Conservation (phyloP, 2,888 invertebrate species). For the Polymixis lichenea region DNA sequence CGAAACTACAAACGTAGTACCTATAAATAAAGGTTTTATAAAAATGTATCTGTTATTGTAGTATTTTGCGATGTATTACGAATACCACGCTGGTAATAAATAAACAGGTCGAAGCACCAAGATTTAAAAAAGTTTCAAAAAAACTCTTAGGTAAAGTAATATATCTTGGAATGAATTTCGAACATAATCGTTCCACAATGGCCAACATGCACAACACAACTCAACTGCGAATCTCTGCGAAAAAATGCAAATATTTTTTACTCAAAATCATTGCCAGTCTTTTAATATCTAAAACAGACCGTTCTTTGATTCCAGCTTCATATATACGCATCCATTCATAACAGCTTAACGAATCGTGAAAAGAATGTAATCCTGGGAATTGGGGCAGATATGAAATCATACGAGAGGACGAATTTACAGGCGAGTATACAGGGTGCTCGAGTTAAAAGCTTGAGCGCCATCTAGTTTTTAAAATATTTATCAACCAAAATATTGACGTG, state of each 20-base stretch:
- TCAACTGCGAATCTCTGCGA: no score
- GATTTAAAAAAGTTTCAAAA: no score
- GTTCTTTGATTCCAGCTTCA: neutral
- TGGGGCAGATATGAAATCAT: slow-evolving; percentile 49
- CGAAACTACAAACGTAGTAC: no score
- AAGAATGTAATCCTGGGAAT: slow-evolving; percentile 57
- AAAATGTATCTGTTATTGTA: no score
- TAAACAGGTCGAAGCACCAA: neutral
- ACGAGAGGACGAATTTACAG: slow-evolving; percentile 21
- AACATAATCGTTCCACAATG: no score
- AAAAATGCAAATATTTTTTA: neutral
- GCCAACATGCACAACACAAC: no score
- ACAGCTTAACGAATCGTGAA: slow-evolving; percentile 61
- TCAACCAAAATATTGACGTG: no score
- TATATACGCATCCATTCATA: slow-evolving; percentile 21
- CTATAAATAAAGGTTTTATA: no score
- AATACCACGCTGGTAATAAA: neutral
- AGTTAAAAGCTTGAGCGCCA: no score
- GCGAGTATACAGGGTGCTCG: slow-evolving; percentile 21
- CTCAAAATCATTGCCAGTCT: neutral
- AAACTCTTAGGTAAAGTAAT: neutral
- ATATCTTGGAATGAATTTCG: neutral
- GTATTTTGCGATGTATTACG: no score
- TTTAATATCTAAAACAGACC: slow-evolving; percentile 30
- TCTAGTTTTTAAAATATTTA: no score